Base-by-base conservation (phyloP, 2,113 vertebrate genomes). In the Cinclus cinclus region DNA sequence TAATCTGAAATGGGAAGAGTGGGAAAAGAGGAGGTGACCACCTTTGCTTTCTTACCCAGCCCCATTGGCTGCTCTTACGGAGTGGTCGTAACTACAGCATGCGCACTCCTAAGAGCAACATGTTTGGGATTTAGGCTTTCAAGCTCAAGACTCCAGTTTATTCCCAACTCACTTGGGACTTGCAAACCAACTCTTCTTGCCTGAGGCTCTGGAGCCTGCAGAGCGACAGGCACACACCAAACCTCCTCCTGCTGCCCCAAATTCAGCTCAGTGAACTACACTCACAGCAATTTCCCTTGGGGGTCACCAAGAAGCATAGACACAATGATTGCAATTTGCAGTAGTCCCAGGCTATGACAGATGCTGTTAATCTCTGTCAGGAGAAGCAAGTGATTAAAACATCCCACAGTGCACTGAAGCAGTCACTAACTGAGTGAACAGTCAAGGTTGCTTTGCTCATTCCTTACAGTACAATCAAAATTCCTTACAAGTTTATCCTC, bases 181-280 rank as follows among this genome's bases (percentile, higher is more conserved):
- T 69, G 64, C 46, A 69, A 76, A 81, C 56, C 46, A 42, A 5
- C n/a, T 23, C 46, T 55, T 79, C 62, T 33, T 35, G 14, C 24
- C 35, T 4, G 23, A 64, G 56, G 62, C n/a, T 79, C 25, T 52
- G 13, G 18, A 59, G 18, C 15, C 5, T 8, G 1, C 1, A 3
- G 30, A 83, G 67, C 0, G 0, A 50, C 1, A 13, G 33, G 39
- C 25, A 10, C 25, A 15, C 27, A 42, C 28, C 18, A 6, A 79
- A 59, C 7, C 75, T 49, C 60, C 37, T 74, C 42, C 39, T 37
- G 28, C 27, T 12, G 31, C 52, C 53, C 15, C 68, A 64, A 89
- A 73, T 30, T 47, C 76, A 73, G 49, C 53, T 35, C 71, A 59
- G 53, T 3, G 12, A 53, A 42, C 4, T 30, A 49, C 39, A 55